Conservation (phyloP, 2,888 invertebrate genomes). For the Conops quadrifasciatus region DNA sequence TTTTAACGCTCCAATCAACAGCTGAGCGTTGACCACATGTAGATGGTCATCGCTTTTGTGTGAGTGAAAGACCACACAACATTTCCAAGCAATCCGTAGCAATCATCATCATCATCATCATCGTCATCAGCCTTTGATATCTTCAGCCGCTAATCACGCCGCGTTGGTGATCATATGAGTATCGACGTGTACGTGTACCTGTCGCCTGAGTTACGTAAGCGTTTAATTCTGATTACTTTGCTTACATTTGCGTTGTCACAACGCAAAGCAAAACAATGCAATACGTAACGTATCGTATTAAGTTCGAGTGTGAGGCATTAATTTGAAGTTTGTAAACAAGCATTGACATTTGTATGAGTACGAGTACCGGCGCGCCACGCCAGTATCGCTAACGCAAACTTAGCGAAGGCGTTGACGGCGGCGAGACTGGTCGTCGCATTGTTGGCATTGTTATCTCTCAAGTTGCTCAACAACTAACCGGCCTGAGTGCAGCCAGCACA, state of each 20-base stretch:
- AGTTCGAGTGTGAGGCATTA: conserved; percentile 2
- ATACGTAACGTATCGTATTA: neutral
- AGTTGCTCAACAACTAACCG: conserved; percentile 19
- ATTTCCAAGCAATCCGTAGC: no score
- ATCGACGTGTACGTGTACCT: no score
- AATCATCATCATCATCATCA: no score
- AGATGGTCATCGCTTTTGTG: no score
- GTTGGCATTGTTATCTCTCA: conserved; percentile 10
- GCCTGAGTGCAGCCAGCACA: conserved; percentile 9
- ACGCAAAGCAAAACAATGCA: neutral
- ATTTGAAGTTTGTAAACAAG: conserved; percentile 21
- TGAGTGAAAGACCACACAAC: no score
- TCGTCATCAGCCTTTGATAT: no score
- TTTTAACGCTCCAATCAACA: no score
- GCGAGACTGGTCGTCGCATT: conserved; percentile 11
- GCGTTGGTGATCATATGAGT: no score
- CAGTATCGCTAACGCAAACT: no score
- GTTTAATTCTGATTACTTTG: neutral
- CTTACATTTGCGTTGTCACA: conserved; percentile 1
- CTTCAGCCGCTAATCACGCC: no score
- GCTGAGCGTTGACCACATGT: no score
- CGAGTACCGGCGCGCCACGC: no score
- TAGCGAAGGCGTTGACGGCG: neutral
- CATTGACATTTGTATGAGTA: conserved; percentile 14
- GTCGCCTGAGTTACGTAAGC: neutral